phyloP scores from a whole-genome alignment of 2,113 vertebrate genomes.

The Opisthocomus hoazin region DNA sequence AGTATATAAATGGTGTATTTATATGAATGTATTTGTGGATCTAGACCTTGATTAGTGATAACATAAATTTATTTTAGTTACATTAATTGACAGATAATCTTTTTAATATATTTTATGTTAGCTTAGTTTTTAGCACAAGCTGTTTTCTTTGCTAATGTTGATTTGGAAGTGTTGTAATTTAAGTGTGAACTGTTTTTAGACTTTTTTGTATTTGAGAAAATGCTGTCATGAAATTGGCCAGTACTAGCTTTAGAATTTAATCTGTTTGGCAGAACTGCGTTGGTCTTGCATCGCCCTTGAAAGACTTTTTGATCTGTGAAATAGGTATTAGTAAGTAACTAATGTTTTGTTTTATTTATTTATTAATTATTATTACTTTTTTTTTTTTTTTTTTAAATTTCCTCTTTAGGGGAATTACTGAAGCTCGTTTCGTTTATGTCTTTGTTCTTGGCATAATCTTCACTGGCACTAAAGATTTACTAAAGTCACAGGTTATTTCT shows the following conservation, averaged over 20 bases:
- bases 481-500: conserved; percentile 83
- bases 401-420: conserved; percentile 84
- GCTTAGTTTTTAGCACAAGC: neutral
- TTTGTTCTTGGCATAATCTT: conserved; percentile 94
- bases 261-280: neutral
- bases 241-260: neutral
- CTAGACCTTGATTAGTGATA: neutral
- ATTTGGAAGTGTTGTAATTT: neutral
- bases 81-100: neutral
- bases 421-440: conserved; percentile 93
- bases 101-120: neutral
- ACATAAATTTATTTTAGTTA: neutral
- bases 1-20: neutral
- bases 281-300: neutral
- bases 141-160: neutral
- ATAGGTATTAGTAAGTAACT: neutral
- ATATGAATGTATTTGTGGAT: neutral
- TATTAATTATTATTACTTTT: neutral
- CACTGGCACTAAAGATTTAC: conserved; percentile 87
- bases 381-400: neutral
- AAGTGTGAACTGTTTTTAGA: neutral
- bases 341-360: neutral
- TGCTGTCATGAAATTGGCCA: neutral
- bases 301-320: neutral
- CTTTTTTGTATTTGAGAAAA: neutral